Conservation (phyloP, 1,140 invertebrate species). For the Proctacanthus coquilletti region DNA sequence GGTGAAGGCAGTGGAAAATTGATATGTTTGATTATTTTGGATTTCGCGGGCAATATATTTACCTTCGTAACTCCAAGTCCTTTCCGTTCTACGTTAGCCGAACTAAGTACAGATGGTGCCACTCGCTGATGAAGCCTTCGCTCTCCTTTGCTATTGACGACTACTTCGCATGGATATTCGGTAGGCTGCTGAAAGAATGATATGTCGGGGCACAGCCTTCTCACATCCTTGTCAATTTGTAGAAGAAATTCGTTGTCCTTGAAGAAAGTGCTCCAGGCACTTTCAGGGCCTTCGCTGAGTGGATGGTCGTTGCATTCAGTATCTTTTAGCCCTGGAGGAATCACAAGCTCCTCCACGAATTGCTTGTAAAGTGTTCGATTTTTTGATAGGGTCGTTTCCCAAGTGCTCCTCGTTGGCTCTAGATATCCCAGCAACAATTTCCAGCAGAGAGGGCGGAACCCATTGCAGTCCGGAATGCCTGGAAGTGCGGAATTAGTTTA, state of each 20-base stretch:
- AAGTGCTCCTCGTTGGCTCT: slow-evolving; percentile 43
- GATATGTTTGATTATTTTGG: background rate
- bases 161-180: slow-evolving; percentile 63
- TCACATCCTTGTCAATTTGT: slow-evolving; percentile 95
- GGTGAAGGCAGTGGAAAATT: slow-evolving; percentile 8
- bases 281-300: slow-evolving; percentile 83
- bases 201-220: slow-evolving; percentile 87
- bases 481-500: slow-evolving; percentile 16
- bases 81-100: slow-evolving; percentile 74
- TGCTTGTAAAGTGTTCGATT: slow-evolving; percentile 66
- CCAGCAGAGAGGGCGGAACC: slow-evolving; percentile 62
- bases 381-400: slow-evolving; percentile 45
- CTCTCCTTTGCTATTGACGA: slow-evolving; percentile 54
- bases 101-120: slow-evolving; percentile 67
- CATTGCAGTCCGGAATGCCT: slow-evolving; percentile 73
- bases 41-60: slow-evolving; percentile 12
- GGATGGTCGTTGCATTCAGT: slow-evolving; percentile 63
- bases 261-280: slow-evolving; percentile 83
- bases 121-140: slow-evolving; percentile 76
- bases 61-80: slow-evolving; percentile 82
- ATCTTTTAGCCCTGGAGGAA: slow-evolving; percentile 49
- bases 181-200: slow-evolving; percentile 88
- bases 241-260: slow-evolving; percentile 86
- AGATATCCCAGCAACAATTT: slow-evolving; percentile 71
- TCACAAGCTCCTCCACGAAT: slow-evolving; percentile 76